Evolutionary conservation across 1,140 invertebrate genomes (phyloP), one percentile per base, ranked within the genome.

Genomic region (Drosophila sucinea): DNA sequence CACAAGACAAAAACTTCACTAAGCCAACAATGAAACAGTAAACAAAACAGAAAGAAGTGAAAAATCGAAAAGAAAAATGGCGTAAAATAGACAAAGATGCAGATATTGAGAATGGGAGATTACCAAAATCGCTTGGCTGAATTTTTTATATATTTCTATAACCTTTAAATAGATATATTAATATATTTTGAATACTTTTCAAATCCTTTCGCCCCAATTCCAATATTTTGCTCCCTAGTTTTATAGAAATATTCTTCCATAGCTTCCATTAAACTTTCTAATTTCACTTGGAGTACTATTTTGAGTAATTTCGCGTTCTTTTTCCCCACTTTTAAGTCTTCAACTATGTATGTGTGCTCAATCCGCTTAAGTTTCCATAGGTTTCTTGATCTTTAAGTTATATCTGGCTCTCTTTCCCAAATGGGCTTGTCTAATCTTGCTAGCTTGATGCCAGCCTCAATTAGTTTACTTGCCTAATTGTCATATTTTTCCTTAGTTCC

Each of bases 391-490:
- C 11, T 33, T 6, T 25, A 30, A 30, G 30, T 58, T 58, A 23
- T 38, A 1, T 32, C 17, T 17, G 27, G 10, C 35, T 11, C 7
- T 29, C 10, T 32, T 1, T 1, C 2, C 11, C 35, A 4, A 11
- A 38, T 33, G 33, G 25, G 35, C 40, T 40, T 17, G 44, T 38
- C 25, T 71, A 77, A 71, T 71, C 75, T 58, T 23, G 58, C 60
- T 29, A 64, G 55, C 32, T 77, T 33, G 55, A 29, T 64, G 66
- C 38, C 73, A 77, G 38, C 73, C 57, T 67, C 75, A 82, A 82
- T 66, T 75, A 80, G 68, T 68, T 80, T 61, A 30, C 44, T 41
- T 60, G 67, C 78, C 68, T 81, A 70, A 81, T 73, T 79, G 56
- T 67, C 64, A 70, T 51, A 72, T 79, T 72, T 72, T 81, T 73